Evolutionary conservation across 2,113 vertebrate genomes (phyloP).

Genomic region (Mirounga angustirostris): DNA sequence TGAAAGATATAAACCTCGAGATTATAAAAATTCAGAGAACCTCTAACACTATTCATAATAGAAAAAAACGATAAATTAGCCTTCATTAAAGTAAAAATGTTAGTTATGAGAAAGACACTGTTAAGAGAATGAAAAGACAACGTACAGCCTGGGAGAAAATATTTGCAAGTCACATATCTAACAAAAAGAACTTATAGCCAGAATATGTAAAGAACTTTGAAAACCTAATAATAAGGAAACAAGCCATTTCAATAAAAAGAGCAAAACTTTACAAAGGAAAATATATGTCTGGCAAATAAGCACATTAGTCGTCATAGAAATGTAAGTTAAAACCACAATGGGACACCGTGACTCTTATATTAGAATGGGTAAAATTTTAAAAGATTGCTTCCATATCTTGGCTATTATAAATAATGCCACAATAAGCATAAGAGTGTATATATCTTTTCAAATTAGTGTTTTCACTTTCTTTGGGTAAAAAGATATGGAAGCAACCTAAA

Average conservation of each 20-base stretch:
- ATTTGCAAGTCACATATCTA: background rate
- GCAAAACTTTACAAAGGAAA: background rate
- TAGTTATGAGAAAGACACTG: background rate
- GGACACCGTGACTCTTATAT: background rate
- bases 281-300: background rate
- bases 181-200: background rate
- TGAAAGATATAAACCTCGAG: background rate
- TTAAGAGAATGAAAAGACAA: background rate
- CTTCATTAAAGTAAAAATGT: slow-evolving; percentile 15
- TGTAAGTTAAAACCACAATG: background rate
- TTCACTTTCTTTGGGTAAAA: background rate
- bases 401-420: background rate
- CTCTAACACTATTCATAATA: background rate
- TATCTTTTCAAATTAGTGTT: background rate
- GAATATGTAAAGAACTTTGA: background rate
- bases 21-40: slow-evolving; percentile 16
- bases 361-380: background rate
- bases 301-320: background rate
- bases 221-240: background rate
- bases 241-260: background rate
- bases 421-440: background rate
- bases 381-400: background rate
- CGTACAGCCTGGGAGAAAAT: background rate
- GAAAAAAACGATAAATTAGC: background rate
- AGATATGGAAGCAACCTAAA: background rate